Percentiles rank a stretch among this genome's conserved stretches.
phyloP scores from a whole-genome alignment of 2,888 invertebrate genomes.

The Antheraea assamensis region DNA sequence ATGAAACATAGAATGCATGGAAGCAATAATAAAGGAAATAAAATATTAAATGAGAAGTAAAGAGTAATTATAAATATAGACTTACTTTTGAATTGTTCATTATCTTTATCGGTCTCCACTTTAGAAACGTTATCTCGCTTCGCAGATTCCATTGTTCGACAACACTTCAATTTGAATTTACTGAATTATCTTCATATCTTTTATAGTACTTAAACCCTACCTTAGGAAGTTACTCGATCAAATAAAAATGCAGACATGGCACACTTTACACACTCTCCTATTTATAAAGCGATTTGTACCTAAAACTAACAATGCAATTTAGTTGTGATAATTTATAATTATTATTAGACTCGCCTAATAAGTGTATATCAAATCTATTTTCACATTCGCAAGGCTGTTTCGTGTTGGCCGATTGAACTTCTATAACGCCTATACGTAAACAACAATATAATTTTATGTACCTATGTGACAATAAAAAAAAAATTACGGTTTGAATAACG shows the following conservation, averaged over 20 bases:
- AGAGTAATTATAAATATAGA: background rate
- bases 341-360: background rate
- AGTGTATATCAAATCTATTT: too few relatives aligned
- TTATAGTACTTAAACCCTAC: background rate
- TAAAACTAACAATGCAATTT: background rate
- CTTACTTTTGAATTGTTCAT: background rate
- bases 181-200: slow-evolving; percentile 9
- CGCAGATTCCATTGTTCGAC: background rate
- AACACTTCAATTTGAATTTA: background rate
- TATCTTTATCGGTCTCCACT: background rate
- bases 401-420: too few relatives aligned
- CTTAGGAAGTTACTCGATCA: background rate
- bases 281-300: background rate
- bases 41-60: background rate
- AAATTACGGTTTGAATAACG: too few relatives aligned
- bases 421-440: too few relatives aligned
- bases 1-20: too few relatives aligned
- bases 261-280: background rate
- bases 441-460: too few relatives aligned
- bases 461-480: too few relatives aligned
- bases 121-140: background rate
- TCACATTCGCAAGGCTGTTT: too few relatives aligned
- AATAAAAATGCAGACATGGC: background rate
- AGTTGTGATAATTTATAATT: background rate
- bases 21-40: too few relatives aligned